A percentile compares a stretch with the other conserved stretches of the same genome.
Conservation (phyloP, 2,113 vertebrate genomes). For the Phaethon lepturus region DNA sequence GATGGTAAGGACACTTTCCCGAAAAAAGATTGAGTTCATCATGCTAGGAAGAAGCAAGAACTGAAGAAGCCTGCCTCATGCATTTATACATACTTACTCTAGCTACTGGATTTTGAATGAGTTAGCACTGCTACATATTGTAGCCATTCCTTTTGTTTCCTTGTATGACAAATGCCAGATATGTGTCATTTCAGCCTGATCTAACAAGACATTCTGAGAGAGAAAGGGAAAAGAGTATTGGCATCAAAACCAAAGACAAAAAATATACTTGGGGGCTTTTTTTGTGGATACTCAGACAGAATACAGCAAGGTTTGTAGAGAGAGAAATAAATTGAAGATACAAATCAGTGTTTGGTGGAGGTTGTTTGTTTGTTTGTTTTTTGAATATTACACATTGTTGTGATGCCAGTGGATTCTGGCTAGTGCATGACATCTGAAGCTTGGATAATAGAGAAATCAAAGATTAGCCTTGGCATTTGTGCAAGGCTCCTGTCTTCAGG, state of each 20-base stretch:
- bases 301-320: not conserved
- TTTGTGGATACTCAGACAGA: not conserved
- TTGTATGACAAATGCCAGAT: not conserved
- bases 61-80: not conserved
- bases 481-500: not conserved
- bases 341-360: not conserved
- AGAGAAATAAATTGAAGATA: not conserved
- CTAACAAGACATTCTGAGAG: not conserved
- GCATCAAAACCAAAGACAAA: not conserved
- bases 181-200: not conserved
- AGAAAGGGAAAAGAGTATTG: not conserved
- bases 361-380: not conserved
- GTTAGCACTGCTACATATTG: not conserved
- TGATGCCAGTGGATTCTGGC: not conserved
- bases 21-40: not conserved
- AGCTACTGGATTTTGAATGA: not conserved
- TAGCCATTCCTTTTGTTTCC: not conserved
- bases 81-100: not conserved
- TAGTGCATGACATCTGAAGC: not conserved
- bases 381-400: not conserved
- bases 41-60: not conserved
- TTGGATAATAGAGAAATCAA: not conserved
- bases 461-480: not conserved
- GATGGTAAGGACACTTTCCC: not conserved
- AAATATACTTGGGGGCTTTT: not conserved